A percentile compares a stretch with the other conserved stretches of the same genome.
These are phyloP conservation scores for Borostomias antarcticus DNA, from an alignment of 2,797 vertebrate genomes.

Conservation along the genomic window DNA sequence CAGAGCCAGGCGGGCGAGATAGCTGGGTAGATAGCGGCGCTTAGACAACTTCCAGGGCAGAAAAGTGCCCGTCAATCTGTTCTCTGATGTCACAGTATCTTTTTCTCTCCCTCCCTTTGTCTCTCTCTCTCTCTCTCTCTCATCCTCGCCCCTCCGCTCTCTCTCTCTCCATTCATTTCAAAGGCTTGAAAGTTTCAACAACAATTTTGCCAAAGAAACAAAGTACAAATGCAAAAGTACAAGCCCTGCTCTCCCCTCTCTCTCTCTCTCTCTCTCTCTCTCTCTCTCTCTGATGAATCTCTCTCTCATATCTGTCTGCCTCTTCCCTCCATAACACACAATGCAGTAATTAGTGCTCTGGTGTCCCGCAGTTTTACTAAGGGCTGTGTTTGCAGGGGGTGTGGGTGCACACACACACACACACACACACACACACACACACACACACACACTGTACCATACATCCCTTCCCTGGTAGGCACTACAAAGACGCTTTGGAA, in stretches of 20 bases:
- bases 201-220: too few species aligned
- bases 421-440: slow-evolving; percentile 25
- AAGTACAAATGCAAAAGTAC: too few species aligned
- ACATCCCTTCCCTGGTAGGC: not conserved
- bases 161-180: too few species aligned
- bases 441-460: not conserved
- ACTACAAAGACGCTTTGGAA: slow-evolving; percentile 47
- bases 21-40: too few species aligned
- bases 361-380: slow-evolving; percentile 36
- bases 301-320: slow-evolving; percentile 8
- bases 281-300: not conserved
- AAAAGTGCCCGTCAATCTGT: too few species aligned
- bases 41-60: too few species aligned
- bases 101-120: not conserved
- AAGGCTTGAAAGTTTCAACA: too few species aligned
- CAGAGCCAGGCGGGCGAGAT: too few species aligned
- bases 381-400: slow-evolving; percentile 20
- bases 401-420: not conserved
- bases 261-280: slow-evolving; percentile 6
- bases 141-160: too few species aligned
- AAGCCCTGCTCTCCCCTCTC: not conserved
- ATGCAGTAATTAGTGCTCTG: slow-evolving; percentile 41
- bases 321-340: slow-evolving; percentile 12
- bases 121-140: not conserved
- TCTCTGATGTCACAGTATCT: not conserved